Percentiles rank a stretch among this genome's conserved stretches.
Evolutionary conservation across 1,140 invertebrate genomes (phyloP).

Genomic region (Belonocnema kinseyi): DNA sequence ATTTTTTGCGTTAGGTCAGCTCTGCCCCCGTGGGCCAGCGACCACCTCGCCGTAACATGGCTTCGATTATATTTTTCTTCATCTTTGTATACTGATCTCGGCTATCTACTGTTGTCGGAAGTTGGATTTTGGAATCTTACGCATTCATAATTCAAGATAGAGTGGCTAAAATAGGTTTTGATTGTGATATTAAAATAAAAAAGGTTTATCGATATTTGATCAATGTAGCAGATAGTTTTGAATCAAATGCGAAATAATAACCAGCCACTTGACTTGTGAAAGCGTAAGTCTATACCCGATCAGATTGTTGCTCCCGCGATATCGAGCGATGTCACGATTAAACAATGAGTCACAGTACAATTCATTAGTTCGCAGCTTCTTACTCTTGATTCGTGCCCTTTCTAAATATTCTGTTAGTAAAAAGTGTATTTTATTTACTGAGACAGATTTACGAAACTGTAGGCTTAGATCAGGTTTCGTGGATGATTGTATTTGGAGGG

Average conservation of each 20-base stretch:
- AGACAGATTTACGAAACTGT: slow-evolving; percentile 41
- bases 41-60: slow-evolving; percentile 56
- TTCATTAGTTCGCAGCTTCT: slow-evolving; percentile 33
- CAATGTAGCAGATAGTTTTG: no score
- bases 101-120: slow-evolving; percentile 42
- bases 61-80: slow-evolving; percentile 37
- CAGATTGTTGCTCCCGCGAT: slow-evolving; percentile 5
- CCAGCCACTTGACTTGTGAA: neutral
- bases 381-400: slow-evolving; percentile 15
- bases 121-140: slow-evolving; percentile 44
- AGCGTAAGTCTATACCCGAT: neutral
- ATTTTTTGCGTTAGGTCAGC: slow-evolving; percentile 43
- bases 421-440: slow-evolving; percentile 12
- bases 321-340: slow-evolving; percentile 44
- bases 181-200: no score
- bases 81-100: slow-evolving; percentile 42
- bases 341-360: slow-evolving; percentile 50
- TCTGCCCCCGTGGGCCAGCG: slow-evolving; percentile 58
- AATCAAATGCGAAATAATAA: no score
- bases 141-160: neutral
- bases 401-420: slow-evolving; percentile 21
- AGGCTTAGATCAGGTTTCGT: slow-evolving; percentile 48
- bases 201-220: no score
- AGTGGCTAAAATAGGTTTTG: no score
- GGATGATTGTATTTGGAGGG: slow-evolving; percentile 18